Evolutionary conservation across 64 coral and sea anemone species (phyloP).

Genomic region (Cladopsammia gracilis): DNA sequence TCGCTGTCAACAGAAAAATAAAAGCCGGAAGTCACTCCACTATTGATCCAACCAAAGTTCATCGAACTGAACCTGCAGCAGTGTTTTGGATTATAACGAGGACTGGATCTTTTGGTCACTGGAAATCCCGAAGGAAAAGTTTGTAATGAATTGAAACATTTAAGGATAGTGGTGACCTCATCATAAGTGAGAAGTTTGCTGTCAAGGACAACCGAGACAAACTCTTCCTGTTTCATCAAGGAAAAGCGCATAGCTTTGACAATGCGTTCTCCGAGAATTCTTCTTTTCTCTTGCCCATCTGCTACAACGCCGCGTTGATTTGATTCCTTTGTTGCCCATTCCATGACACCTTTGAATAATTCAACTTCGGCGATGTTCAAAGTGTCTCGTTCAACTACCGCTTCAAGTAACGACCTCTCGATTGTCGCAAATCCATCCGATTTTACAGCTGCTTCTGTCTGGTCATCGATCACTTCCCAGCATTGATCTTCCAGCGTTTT

Average conservation of each 20-base stretch:
- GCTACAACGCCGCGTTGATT: background rate
- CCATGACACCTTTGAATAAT: background rate
- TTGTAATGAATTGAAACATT: background rate
- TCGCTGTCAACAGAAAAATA: no score
- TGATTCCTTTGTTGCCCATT: constrained; percentile 1
- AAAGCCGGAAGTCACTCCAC: no score
- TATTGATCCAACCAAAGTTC: no score
- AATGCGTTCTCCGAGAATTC: background rate
- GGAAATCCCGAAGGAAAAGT: background rate
- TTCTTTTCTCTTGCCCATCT: background rate
- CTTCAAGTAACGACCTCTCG: background rate
- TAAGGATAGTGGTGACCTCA: background rate
- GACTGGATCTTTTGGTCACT: background rate
- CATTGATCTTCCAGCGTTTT: background rate
- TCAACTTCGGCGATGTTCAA: background rate
- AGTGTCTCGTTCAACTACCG: background rate
- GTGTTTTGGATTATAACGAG: background rate
- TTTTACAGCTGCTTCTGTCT: background rate
- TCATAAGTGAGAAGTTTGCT: background rate
- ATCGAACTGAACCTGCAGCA: background rate
- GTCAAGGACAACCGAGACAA: no score
- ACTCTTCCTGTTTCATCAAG: background rate
- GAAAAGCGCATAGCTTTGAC: background rate
- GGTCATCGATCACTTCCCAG: background rate
- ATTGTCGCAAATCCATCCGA: constrained; percentile 13